A percentile compares a stretch with the other conserved stretches of the same genome.
phyloP scores from a whole-genome alignment of 1,140 invertebrate species.

The Leptinotarsa undecemlineata region DNA sequence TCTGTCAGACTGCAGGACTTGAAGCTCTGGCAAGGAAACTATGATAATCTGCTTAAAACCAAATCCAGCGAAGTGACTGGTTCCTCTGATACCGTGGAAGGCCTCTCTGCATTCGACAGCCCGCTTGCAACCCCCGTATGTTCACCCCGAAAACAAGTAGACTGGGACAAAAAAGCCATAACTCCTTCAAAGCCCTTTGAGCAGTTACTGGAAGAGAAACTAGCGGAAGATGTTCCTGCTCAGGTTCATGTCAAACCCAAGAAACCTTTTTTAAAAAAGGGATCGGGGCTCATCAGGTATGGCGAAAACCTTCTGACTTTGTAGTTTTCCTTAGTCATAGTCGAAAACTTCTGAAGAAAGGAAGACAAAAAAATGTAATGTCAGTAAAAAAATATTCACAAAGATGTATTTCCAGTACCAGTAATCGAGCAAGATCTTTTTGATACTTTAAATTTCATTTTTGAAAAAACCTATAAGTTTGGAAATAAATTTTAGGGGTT shows the following conservation, averaged over 20 bases:
- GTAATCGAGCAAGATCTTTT: too few species aligned
- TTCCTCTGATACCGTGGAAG: constrained; percentile 28
- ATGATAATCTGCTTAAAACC: constrained; percentile 32
- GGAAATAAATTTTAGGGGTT: too few species aligned
- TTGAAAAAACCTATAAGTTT: too few species aligned
- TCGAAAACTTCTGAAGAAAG: background rate
- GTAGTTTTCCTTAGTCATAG: too few species aligned
- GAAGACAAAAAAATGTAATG: background rate
- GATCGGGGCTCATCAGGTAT: constrained; percentile 46
- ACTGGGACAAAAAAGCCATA: constrained; percentile 39
- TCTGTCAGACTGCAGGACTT: constrained; percentile 34
- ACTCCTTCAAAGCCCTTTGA: constrained; percentile 39
- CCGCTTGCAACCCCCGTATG: constrained; percentile 1
- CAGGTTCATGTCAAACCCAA: constrained; percentile 40
- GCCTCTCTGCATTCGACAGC: constrained; percentile 28
- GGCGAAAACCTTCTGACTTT: too few species aligned
- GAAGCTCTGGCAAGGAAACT: constrained; percentile 40
- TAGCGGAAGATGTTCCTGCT: constrained; percentile 31
- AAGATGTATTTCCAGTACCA: too few species aligned
- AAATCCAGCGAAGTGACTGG: constrained; percentile 13
- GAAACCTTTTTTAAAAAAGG: constrained; percentile 49
- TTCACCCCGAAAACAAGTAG: constrained; percentile 13
- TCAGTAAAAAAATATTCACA: background rate
- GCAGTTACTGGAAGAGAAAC: constrained; percentile 40
- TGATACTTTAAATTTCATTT: too few species aligned